Evolutionary conservation across 1,140 invertebrate species (phyloP).

Genomic region (Pogonomyrmex barbatus): DNA sequence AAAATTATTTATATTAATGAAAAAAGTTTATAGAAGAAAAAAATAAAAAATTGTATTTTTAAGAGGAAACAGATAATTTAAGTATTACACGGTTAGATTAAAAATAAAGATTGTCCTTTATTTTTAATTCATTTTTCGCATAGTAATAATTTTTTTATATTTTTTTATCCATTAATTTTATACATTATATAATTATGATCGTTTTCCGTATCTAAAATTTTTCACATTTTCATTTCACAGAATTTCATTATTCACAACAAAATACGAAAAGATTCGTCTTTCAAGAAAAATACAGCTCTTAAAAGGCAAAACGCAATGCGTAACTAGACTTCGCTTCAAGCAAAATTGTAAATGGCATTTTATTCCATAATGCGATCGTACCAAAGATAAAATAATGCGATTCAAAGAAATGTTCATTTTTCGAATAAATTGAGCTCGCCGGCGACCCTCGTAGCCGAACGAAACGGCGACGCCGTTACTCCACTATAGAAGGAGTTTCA

Average conservation of each 20-base stretch:
- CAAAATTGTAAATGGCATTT: not conserved
- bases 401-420: slow-evolving; percentile 34
- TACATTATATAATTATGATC: not conserved
- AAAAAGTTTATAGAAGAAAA: no score
- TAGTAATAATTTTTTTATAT: no score
- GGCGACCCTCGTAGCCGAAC: slow-evolving; percentile 46
- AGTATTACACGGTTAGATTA: no score
- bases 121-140: no score
- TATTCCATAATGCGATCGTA: not conserved
- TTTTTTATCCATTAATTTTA: no score
- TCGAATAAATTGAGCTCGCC: slow-evolving; percentile 65
- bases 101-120: no score
- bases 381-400: slow-evolving; percentile 27
- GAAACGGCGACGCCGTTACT: slow-evolving; percentile 42
- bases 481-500: slow-evolving; percentile 51
- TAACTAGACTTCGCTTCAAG: not conserved
- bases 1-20: not conserved
- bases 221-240: not conserved
- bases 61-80: no score
- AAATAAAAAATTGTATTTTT: not conserved
- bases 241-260: not conserved
- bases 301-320: not conserved
- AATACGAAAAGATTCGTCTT: not conserved
- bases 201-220: not conserved
- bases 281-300: not conserved